Conservation (phyloP, 2,797 vertebrate species). For the Clarias fuscus region DNA sequence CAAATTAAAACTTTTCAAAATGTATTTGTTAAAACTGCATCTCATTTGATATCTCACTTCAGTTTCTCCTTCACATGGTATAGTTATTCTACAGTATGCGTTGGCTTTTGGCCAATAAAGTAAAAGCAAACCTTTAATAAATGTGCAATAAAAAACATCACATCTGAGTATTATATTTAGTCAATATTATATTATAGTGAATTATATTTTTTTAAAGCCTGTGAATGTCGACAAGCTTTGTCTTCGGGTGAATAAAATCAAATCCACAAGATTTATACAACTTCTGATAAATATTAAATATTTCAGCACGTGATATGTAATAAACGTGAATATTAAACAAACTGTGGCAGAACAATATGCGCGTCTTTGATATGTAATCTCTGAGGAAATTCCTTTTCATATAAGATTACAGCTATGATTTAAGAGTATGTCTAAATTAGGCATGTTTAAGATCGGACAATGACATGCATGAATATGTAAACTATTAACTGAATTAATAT, state of each 20-base stretch:
- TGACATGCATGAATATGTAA: not conserved
- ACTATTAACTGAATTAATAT: not conserved
- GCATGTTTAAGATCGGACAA: not conserved
- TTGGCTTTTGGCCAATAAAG: not conserved
- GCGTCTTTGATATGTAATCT: no score
- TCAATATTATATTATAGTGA: no score
- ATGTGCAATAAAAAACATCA: not conserved
- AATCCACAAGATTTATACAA: not conserved
- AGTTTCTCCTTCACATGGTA: not conserved
- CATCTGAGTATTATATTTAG: not conserved
- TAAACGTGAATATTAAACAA: not conserved
- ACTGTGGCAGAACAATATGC: not conserved
- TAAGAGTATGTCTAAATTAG: not conserved
- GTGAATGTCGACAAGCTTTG: not conserved
- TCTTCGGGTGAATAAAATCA: not conserved
- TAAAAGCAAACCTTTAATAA: not conserved
- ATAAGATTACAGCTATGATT: not conserved
- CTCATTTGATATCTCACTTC: not conserved
- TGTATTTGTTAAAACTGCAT: not conserved
- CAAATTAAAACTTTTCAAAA: not conserved
- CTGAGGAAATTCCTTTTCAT: not conserved
- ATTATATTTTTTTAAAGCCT: not conserved
- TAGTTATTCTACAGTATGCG: not conserved
- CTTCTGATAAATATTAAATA: not conserved
- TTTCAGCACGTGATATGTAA: not conserved